Evolutionary conservation across 2,797 vertebrate genomes (phyloP), one percentile per base, ranked within the genome.

Genomic region (Crypturellus tataupa): DNA sequence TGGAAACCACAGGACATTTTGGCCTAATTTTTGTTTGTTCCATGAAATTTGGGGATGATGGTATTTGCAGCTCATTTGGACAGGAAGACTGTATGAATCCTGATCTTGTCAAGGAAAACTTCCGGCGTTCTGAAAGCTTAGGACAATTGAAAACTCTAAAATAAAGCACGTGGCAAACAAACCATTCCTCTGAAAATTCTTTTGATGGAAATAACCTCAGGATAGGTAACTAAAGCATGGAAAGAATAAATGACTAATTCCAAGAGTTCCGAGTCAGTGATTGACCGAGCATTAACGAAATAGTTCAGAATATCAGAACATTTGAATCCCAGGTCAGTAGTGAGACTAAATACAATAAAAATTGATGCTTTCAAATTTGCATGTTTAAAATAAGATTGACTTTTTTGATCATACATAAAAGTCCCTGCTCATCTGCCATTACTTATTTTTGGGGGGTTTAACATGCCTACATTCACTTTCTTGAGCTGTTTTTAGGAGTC

Each of bases 21-120:
- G 55, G 31, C 55, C 35, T 82, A 27, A 37, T 47, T 93, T 93
- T 94, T 96, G 17, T 65, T 96, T 68, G 59, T 75, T 55, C 55
- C 9, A 25, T 93, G 69, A 81, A 75, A 31, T 40, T 64, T 87
- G 37, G n/a, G 29, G 15, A 15, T 84, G 63, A 47, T 39, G 49
- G 20, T 72, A 31, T 71, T 84, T 68, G 29, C 37, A 39, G 27
- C 27, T 77, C 0, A 0, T 87, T 85, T 78, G 71, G n/a, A 35
- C 27, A 62, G 62, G 27, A 88, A 72, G 42, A 21, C 37, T 1
- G 0, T 67, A 0, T 14, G 76, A 70, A 17, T 80, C 51, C 42
- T 94, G 33, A 65, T 29, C 46, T 83, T 76, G 44, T 68, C 4
- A 44, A 89, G 51, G 20, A 73, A 83, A 60, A 47, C 33, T 71